phyloP scores from a whole-genome alignment of 2,888 invertebrate genomes.

The Hirtodrosophila duncani region DNA sequence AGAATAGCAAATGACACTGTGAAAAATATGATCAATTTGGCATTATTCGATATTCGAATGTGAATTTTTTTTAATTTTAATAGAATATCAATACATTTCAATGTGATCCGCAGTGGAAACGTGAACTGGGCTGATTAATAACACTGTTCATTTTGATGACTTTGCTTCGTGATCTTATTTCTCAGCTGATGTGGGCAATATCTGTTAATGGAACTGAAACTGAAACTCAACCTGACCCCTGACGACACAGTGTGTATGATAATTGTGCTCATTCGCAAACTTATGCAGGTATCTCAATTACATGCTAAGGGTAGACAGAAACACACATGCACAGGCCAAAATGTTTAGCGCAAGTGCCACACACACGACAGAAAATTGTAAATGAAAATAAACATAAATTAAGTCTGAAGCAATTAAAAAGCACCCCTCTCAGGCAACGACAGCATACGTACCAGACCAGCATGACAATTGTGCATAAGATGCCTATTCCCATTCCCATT shows the following conservation, averaged over 20 bases:
- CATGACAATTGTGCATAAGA: conserved; percentile 43
- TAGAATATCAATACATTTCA: no score
- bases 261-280: conserved; percentile 6
- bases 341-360: conserved; percentile 19
- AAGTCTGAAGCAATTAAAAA: conserved; percentile 66
- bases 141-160: no score
- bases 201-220: no score
- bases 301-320: conserved; percentile 8
- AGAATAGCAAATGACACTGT: conserved; percentile 13
- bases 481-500: conserved; percentile 7
- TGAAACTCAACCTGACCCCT: conserved; percentile 32
- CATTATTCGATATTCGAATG: conserved; percentile 7
- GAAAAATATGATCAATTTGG: no score
- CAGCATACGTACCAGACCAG: conserved; percentile 19
- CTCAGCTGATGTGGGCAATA: no score
- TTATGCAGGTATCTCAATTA: conserved; percentile 59
- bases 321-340: conserved; percentile 16
- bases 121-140: no score
- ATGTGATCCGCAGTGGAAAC: no score
- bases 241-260: conserved; percentile 20
- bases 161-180: no score
- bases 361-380: neutral
- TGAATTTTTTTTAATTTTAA: no score
- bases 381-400: conserved; percentile 53
- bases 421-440: conserved; percentile 33